Evolutionary conservation across 2,888 invertebrate species (phyloP).

Genomic region (Mamestra brassicae): DNA sequence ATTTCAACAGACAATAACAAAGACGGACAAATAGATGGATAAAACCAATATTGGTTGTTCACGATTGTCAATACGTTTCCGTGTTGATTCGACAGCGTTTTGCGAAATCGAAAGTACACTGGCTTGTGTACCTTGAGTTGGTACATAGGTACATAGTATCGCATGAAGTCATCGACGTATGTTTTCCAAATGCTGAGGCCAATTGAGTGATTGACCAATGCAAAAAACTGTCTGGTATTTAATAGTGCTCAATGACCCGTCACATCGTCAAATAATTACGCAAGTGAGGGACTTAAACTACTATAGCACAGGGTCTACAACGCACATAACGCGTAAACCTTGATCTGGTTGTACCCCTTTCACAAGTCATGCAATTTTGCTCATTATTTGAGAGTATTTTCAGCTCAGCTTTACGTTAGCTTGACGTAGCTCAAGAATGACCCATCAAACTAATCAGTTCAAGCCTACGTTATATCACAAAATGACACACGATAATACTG

Average conservation of each 20-base stretch:
- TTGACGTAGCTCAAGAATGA: too few species aligned
- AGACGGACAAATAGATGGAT: constrained; percentile 37
- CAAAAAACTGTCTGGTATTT: constrained; percentile 5
- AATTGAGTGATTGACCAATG: constrained; percentile 9
- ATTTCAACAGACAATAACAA: constrained; percentile 51
- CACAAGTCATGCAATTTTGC: background rate
- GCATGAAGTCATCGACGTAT: constrained; percentile 31
- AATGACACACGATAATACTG: too few species aligned
- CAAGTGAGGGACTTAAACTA: constrained; percentile 1
- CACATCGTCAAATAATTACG: constrained; percentile 4
- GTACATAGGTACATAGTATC: constrained; percentile 29
- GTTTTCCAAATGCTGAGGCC: constrained; percentile 39
- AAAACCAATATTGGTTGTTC: constrained; percentile 45
- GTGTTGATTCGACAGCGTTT: constrained; percentile 41
- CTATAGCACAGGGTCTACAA: background rate
- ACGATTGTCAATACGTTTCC: constrained; percentile 35
- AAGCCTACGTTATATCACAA: too few species aligned
- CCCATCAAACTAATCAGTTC: too few species aligned
- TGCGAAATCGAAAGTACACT: constrained; percentile 49
- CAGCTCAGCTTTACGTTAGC: background rate
- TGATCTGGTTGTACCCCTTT: background rate
- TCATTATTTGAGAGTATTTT: background rate
- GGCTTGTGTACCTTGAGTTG: constrained; percentile 18
- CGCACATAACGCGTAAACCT: background rate
- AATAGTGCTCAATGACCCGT: constrained; percentile 1